Evolutionary conservation across 2,797 vertebrate genomes (phyloP).

Genomic region (Clarias fuscus): DNA sequence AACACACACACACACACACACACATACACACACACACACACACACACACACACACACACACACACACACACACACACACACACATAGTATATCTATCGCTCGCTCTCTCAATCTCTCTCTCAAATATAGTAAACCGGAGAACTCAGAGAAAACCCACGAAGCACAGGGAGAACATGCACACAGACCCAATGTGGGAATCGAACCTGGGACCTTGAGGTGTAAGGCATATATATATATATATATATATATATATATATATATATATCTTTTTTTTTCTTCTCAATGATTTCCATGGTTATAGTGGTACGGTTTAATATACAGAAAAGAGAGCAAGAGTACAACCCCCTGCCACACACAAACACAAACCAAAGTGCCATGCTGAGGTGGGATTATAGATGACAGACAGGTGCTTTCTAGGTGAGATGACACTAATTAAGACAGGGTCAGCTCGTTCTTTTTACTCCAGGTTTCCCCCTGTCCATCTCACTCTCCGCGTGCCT

Average conservation of each 20-base stretch:
- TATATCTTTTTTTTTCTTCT: background rate
- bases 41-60: background rate
- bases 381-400: conserved; percentile 51
- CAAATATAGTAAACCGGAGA: no score
- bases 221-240: no score
- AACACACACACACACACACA: background rate
- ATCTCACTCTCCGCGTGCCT: background rate
- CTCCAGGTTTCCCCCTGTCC: background rate
- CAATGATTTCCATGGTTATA: background rate
- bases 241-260: no score
- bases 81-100: background rate
- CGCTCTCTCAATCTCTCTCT: no score
- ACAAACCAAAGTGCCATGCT: conserved; percentile 24
- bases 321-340: conserved; percentile 23
- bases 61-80: background rate
- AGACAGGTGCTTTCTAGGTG: conserved; percentile 41
- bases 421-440: conserved; percentile 45
- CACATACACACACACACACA: background rate
- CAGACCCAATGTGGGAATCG: no score
- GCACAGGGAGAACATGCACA: no score
- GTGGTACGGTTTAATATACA: background rate
- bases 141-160: no score
- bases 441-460: conserved; percentile 37
- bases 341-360: conserved; percentile 10
- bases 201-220: no score